Evolutionary conservation across 2,888 invertebrate species (phyloP), one percentile per base, ranked within the genome.

Genomic region (Aporophyla nigra): DNA sequence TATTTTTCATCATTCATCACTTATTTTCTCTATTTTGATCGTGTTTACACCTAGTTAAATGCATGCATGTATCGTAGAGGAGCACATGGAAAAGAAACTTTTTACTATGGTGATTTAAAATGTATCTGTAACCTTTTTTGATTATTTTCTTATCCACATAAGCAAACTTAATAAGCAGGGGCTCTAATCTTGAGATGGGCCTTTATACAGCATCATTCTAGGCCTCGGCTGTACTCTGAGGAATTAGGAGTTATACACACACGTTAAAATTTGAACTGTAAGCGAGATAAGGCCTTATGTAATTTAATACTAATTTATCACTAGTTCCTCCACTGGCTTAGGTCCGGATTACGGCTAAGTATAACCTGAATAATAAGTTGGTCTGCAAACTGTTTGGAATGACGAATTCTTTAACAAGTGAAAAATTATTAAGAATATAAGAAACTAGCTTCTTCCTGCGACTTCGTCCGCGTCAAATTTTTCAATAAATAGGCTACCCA

Each of bases 161-260:
- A 21, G 24, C 65, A 76, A 78, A 66, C 54, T 66, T 61, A 71
- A 71, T 78, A 78, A 67, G 49, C 5, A n/a, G 16, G 19, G 40
- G 33, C 3, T 27, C 27, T 87, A 76, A 85, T 87, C 83, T 77
- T 66, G 24, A 74, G 40, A 51, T 67, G 58, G 69, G 74, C 63
- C 66, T 82, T 33, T 79, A 72, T 40, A 63, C 74, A 56, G 58
- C 51, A 46, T 40, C 63, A 73, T 67, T 67, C 40, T 59, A 58
- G 40, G 54, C 61, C 68, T 49, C 24, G 19, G 53, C 14, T 56
- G 43, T 40, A 27, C 79, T 68, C 68, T 40, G 1, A 62, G 61
- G 80, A 46, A 40, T 75, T 58, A 66, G 40, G 40, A 1, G 16
- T 9, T 56, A 43, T 24, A 58, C 61, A 70, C 46, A 69, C 27